Conservation (phyloP, 2,888 invertebrate genomes). For the Nesidiocoris tenuis region DNA sequence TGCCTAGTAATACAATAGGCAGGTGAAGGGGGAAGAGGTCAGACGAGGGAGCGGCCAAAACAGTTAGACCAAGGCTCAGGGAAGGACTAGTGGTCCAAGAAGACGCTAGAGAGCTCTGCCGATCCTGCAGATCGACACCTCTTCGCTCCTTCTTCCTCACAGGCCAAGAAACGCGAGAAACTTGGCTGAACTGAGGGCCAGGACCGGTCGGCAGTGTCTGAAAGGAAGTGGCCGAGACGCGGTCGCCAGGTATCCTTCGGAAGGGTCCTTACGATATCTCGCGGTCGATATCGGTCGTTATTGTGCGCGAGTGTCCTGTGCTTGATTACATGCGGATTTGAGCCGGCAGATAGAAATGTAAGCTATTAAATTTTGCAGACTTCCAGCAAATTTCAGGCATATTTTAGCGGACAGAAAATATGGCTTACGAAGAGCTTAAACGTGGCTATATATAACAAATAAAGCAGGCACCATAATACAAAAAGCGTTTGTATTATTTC, state of each 20-base stretch:
- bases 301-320: slow-evolving; percentile 10
- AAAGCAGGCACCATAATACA: neutral
- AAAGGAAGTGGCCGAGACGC: slow-evolving; percentile 21
- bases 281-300: slow-evolving; percentile 1
- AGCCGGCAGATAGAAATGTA: neutral
- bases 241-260: neutral
- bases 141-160: neutral
- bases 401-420: neutral
- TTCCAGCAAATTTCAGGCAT: neutral
- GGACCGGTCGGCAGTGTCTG: slow-evolving; percentile 24
- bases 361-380: neutral
- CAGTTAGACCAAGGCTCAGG: slow-evolving; percentile 17
- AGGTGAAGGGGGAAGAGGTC: neutral
- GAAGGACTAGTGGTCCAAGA: slow-evolving; percentile 1
- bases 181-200: neutral
- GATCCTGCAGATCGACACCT: neutral
- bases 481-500: no score
- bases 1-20: neutral
- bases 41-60: slow-evolving; percentile 32
- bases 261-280: neutral
- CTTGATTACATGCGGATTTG: neutral
- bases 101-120: slow-evolving; percentile 15
- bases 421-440: neutral
- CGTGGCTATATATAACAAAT: neutral
- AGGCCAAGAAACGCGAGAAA: neutral